Evolutionary conservation across 1,140 invertebrate genomes (phyloP), one percentile per base, ranked within the genome.

Genomic region (Bactericera cockerelli): DNA sequence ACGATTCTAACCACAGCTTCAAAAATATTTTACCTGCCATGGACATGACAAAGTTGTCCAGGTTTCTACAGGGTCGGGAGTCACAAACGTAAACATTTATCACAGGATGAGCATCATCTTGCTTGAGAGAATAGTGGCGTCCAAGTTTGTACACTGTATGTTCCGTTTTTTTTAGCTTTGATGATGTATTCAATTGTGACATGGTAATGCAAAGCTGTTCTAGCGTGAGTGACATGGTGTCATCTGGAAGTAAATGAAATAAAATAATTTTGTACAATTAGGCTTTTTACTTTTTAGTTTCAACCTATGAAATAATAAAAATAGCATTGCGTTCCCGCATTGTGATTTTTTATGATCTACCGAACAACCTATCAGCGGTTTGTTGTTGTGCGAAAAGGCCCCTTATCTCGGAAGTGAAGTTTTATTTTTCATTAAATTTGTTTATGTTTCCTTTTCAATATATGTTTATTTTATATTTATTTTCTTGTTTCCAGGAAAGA

Each of bases 11-110:
- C n/a, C n/a, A n/a, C n/a, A n/a, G n/a, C n/a, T n/a, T n/a, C n/a
- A n/a, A n/a, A n/a, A n/a, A n/a, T n/a, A 36, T 36, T 31, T 58
- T 56, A 64, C 63, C 57, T 59, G 25, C 56, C 19, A 59, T 57
- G 42, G 38, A 31, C 14, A 62, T 16, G 2, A 59, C 31, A 28
- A 59, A 59, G 38, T 59, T 59, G 21, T 59, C 58, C 14, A 59
- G 53, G 53, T 59, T 59, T 54, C 53, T 59, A 14, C 25, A 19
- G 2, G 22, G 24, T 19, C 19, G 10, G n/a, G 38, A 16, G 3
- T 39, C 26, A 54, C 16, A 26, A 1, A 59, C 38, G 19, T 59
- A 59, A 54, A 59, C n/a, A 16, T 62, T 64, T 22, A 65, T 58
- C 19, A 65, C 39, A 56, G 49, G 24, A 3, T 60, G n/a, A 19